Conservation (phyloP, 2,888 invertebrate species). For the Pherbina coryleti region DNA sequence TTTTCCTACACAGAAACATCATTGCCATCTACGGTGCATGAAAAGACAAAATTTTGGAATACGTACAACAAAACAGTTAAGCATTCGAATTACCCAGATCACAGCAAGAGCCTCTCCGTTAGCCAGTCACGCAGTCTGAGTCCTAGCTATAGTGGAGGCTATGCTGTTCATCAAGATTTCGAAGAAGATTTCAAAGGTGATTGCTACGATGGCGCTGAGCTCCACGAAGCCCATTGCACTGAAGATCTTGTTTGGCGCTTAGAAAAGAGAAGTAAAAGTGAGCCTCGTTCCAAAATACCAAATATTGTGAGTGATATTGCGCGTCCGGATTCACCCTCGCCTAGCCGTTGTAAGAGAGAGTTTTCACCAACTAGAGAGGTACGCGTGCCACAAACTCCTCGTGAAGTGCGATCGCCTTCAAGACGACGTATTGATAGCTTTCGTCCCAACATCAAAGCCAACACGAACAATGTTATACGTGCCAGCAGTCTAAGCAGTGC, state of each 20-base stretch:
- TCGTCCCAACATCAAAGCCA: conserved; percentile 56
- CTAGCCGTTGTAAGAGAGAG: conserved; percentile 20
- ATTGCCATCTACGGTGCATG: conserved; percentile 74
- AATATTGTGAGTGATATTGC: conserved; percentile 45
- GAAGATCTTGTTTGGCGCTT: conserved; percentile 67
- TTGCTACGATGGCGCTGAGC: conserved; percentile 56
- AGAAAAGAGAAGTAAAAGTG: conserved; percentile 75
- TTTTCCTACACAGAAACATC: conserved; percentile 37
- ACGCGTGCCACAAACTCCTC: conserved; percentile 68
- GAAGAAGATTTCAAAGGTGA: conserved; percentile 33
- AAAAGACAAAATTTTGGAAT: conserved; percentile 79
- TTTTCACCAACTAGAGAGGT: conserved; percentile 66
- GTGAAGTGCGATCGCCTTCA: conserved; percentile 75
- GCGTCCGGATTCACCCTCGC: conserved; percentile 24
- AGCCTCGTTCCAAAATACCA: conserved; percentile 70
- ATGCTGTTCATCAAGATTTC: conserved; percentile 26
- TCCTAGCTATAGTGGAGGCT: conserved; percentile 45
- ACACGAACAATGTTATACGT: conserved; percentile 71
- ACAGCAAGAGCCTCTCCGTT: conserved; percentile 77
- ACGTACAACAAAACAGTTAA: conserved; percentile 67
- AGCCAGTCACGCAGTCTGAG: conserved; percentile 70
- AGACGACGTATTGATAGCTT: conserved; percentile 74
- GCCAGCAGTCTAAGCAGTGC: conserved; percentile 79
- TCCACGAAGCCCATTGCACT: conserved; percentile 63
- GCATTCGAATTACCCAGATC: conserved; percentile 76